Percentiles rank a stretch among this genome's conserved stretches.
Evolutionary conservation across 2,113 vertebrate genomes (phyloP).

Genomic region (Erythrolamprus reginae): DNA sequence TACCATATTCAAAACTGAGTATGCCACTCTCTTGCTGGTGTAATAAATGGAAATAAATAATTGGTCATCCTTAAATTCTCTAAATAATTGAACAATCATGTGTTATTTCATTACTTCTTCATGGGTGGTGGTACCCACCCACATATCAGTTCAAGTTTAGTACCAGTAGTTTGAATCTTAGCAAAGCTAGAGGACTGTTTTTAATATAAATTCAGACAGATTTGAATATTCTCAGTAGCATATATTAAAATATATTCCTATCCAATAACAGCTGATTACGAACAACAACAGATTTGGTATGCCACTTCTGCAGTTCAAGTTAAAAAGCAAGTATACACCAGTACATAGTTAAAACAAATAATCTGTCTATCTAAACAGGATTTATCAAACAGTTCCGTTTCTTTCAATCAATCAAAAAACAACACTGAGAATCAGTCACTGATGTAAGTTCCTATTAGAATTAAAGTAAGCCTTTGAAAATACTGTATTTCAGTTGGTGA

Average conservation of each 20-base stretch:
- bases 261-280: not conserved
- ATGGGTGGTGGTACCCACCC: not conserved
- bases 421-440: not conserved
- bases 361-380: not conserved
- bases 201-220: not conserved
- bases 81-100: constrained; percentile 34
- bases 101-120: constrained; percentile 29
- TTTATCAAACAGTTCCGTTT: not conserved
- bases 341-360: not conserved
- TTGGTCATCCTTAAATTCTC: constrained; percentile 19
- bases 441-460: not conserved
- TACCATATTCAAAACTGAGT: not conserved
- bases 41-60: constrained; percentile 2
- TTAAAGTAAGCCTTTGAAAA: not conserved
- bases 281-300: not conserved
- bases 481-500: constrained; percentile 12
- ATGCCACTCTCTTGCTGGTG: constrained; percentile 23
- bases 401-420: not conserved
- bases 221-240: not conserved
- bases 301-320: not conserved
- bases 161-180: constrained; percentile 28
- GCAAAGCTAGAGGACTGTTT: not conserved
- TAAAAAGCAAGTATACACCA: constrained; percentile 9
- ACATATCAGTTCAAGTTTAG: constrained; percentile 27
- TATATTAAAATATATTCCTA: constrained; percentile 6